These are phyloP conservation scores for Varanus salvator DNA, from an alignment of 2,113 vertebrate genomes.

Conservation along the genomic window DNA sequence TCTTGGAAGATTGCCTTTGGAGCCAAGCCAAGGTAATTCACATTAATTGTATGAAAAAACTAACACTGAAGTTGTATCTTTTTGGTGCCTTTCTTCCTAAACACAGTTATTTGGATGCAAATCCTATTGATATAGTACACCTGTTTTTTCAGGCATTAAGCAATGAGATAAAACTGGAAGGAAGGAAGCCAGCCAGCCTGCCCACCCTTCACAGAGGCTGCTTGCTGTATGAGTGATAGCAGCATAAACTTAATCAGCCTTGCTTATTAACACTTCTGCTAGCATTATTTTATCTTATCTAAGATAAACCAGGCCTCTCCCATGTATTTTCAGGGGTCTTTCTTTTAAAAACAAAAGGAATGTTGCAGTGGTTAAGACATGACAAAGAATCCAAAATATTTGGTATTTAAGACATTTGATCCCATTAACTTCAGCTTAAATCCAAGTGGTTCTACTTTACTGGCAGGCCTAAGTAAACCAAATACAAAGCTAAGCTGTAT, in stretches of 20 bases:
- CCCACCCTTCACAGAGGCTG: background rate
- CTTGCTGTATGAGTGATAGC: background rate
- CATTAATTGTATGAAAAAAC: background rate
- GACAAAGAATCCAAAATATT: background rate
- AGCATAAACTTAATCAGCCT: background rate
- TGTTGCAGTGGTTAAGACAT: background rate
- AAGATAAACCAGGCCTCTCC: background rate
- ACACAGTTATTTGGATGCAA: background rate
- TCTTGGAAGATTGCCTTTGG: background rate
- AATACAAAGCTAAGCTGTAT: background rate
- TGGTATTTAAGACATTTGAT: background rate
- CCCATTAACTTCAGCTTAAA: background rate
- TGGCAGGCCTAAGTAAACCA: background rate
- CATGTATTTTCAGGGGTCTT: background rate
- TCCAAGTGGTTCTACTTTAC: background rate
- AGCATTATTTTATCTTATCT: background rate
- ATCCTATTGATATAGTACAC: background rate
- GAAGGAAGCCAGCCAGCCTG: background rate
- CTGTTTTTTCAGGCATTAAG: background rate
- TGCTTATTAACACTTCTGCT: background rate
- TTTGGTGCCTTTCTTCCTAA: background rate
- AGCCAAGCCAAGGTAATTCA: background rate
- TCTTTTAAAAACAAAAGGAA: background rate
- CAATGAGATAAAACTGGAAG: background rate
- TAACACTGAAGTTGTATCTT: background rate